Percentiles rank a stretch among this genome's conserved stretches.
Evolutionary conservation across 2,888 invertebrate species (phyloP).

Genomic region (Diaprepes abbreviatus): DNA sequence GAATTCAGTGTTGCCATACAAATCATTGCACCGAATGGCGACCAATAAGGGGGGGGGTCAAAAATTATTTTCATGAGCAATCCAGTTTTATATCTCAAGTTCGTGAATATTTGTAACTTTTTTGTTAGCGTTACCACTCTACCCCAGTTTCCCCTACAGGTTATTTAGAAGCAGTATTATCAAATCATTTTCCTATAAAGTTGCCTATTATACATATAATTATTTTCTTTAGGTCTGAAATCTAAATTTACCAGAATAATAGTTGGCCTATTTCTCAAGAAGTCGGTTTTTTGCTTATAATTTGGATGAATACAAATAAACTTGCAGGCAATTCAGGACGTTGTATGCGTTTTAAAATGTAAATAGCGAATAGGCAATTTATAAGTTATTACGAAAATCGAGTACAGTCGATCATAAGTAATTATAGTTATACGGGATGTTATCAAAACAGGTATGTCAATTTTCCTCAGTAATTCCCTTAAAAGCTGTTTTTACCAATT

Average conservation of each 20-base stretch:
- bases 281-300: constrained; percentile 33
- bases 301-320: constrained; percentile 29
- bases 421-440: too few species aligned
- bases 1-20: too few species aligned
- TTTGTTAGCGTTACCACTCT: too few species aligned
- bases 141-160: too few species aligned
- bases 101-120: too few species aligned
- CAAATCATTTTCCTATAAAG: constrained; percentile 12
- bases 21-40: too few species aligned
- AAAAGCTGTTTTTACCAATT: too few species aligned
- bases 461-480: too few species aligned
- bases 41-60: too few species aligned
- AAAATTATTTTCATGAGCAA: too few species aligned
- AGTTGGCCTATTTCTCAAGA: constrained; percentile 31
- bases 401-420: background rate
- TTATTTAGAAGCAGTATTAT: background rate
- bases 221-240: constrained; percentile 11
- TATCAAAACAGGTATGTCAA: too few species aligned
- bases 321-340: constrained; percentile 1
- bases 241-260: constrained; percentile 16
- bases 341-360: background rate
- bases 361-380: background rate
- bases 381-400: background rate
- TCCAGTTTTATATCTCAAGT: too few species aligned
- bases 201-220: constrained; percentile 10